These are phyloP conservation scores for Coccyzus lansbergi DNA, from an alignment of 2,797 vertebrate genomes.

Conservation along the genomic window DNA sequence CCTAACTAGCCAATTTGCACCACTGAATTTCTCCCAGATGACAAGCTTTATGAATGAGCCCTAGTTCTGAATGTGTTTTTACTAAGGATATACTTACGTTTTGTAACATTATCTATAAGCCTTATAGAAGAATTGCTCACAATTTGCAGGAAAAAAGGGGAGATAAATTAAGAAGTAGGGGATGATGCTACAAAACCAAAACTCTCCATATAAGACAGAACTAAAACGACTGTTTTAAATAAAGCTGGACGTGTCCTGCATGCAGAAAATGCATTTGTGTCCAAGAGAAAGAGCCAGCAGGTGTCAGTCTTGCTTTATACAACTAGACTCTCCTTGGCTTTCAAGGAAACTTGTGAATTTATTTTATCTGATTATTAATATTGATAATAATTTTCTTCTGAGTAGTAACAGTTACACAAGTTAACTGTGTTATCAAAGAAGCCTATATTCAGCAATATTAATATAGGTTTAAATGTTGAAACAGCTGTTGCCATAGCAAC, in stretches of 20 bases:
- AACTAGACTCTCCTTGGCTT: not conserved
- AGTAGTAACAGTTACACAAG: not conserved
- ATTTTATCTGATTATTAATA: slow-evolving; percentile 14
- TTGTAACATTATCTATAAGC: not conserved
- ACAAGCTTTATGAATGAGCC: not conserved
- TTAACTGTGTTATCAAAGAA: slow-evolving; percentile 8
- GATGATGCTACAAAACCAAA: not conserved
- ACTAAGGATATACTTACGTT: not conserved
- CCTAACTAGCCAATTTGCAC: not conserved
- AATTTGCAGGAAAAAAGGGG: not conserved
- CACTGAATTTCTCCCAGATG: not conserved
- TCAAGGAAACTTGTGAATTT: not conserved
- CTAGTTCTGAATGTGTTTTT: not conserved
- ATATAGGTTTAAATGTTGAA: slow-evolving; percentile 20
- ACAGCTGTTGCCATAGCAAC: slow-evolving; percentile 41
- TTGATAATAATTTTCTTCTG: slow-evolving; percentile 23
- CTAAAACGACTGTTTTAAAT: slow-evolving; percentile 6
- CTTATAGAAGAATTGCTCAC: not conserved
- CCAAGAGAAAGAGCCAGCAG: slow-evolving; percentile 24
- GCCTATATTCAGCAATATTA: not conserved
- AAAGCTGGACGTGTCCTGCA: not conserved
- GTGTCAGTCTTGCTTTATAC: slow-evolving; percentile 66
- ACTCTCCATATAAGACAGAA: not conserved
- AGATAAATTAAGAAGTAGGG: not conserved
- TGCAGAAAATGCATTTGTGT: not conserved